phyloP scores from a whole-genome alignment of 2,888 invertebrate species.

The Trichogramma dendrolimi region DNA sequence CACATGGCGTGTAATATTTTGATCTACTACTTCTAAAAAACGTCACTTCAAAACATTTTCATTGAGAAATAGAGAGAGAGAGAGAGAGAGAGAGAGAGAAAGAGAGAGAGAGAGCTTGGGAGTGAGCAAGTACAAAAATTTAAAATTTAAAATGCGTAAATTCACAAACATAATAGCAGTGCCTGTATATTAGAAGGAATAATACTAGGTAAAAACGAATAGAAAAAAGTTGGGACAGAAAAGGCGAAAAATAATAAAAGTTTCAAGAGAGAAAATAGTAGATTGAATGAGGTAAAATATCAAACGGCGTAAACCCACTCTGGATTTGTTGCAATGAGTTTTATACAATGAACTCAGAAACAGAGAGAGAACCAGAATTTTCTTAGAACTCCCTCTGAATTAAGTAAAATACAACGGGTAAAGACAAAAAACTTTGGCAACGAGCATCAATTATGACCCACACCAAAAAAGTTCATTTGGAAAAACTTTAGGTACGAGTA shows the following conservation, averaged over 20 bases:
- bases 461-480: conserved; percentile 21
- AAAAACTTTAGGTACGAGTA: not conserved
- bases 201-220: not conserved
- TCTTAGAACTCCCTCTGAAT: conserved; percentile 15
- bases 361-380: conserved; percentile 8
- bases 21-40: too few species aligned
- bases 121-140: too few species aligned
- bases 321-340: not conserved
- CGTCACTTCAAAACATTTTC: too few species aligned
- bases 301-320: too few species aligned
- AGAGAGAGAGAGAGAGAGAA: not conserved
- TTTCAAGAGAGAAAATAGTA: not conserved
- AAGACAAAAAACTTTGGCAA: conserved; percentile 18
- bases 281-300: too few species aligned
- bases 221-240: not conserved
- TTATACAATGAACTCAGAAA: conserved; percentile 6
- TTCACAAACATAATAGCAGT: too few species aligned
- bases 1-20: too few species aligned
- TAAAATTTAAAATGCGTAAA: too few species aligned
- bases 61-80: conserved; percentile 1
- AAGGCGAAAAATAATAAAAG: conserved; percentile 1
- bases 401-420: conserved; percentile 19
- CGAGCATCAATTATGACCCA: conserved; percentile 12
- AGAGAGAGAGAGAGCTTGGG: not conserved
- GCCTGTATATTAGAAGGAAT: too few species aligned